phyloP scores from a whole-genome alignment of 1,140 invertebrate genomes.

The Brachionus manjavacas region DNA sequence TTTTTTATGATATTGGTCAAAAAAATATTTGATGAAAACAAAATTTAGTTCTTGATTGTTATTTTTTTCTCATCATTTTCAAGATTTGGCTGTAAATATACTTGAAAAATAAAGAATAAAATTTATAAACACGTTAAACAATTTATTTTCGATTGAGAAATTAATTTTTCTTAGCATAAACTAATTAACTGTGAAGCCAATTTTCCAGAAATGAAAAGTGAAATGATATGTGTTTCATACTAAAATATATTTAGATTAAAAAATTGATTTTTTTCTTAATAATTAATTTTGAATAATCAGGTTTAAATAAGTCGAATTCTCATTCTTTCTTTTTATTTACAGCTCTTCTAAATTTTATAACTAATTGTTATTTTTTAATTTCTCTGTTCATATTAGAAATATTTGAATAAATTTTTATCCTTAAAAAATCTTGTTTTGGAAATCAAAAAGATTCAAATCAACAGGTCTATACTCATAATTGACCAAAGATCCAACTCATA shows the following conservation, averaged over 20 bases:
- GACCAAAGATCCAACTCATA: no score
- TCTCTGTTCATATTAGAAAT: neutral
- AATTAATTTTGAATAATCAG: neutral
- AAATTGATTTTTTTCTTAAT: neutral
- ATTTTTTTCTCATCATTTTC: neutral
- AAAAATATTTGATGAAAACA: conserved; percentile 1
- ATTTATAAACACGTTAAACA: neutral
- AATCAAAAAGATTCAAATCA: no score
- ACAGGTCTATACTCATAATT: no score
- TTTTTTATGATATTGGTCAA: neutral
- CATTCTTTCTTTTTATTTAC: neutral
- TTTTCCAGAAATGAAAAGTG: neutral
- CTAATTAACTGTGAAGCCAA: neutral
- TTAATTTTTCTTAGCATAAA: neutral
- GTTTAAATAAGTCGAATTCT: neutral
- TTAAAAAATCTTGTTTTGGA: no score
- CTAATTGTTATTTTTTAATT: neutral
- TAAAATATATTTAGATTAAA: neutral
- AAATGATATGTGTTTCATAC: neutral
- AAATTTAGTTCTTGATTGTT: neutral
- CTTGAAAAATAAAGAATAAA: neutral
- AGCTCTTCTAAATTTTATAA: neutral
- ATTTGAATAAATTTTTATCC: neutral
- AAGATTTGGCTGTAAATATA: neutral
- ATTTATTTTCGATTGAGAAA: neutral